Conservation (phyloP, 2,113 vertebrate genomes). For the Pseudopipra pipra region DNA sequence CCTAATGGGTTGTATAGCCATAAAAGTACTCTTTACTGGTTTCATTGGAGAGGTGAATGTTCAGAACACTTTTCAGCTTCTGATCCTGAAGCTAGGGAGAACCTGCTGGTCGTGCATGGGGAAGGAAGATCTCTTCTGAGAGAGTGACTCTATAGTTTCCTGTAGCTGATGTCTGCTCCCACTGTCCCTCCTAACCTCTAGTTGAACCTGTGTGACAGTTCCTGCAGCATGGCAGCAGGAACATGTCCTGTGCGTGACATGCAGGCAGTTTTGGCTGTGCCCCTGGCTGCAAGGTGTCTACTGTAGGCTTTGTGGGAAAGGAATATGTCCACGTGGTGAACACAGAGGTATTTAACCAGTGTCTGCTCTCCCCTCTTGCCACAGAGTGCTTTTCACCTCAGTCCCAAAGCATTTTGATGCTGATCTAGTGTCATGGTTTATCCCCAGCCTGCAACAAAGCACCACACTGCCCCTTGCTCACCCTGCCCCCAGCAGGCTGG, state of each 20-base stretch:
- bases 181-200: not conserved
- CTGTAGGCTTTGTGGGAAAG: not conserved
- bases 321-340: not conserved
- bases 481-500: not conserved
- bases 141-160: not conserved
- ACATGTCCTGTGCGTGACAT: fast-evolving
- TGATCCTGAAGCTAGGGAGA: not conserved
- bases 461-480: not conserved
- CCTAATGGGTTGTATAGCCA: not conserved
- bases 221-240: not conserved
- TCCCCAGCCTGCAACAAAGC: not conserved
- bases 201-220: not conserved
- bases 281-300: not conserved
- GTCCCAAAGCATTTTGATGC: not conserved
- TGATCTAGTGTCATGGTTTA: not conserved
- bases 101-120: not conserved
- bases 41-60: not conserved
- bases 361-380: not conserved
- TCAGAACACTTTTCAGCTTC: not conserved
- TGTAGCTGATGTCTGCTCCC: not conserved
- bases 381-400: not conserved
- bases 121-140: not conserved
- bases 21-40: not conserved
- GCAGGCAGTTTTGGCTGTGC: not conserved
- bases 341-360: not conserved